Evolutionary conservation across 2,113 vertebrate genomes (phyloP).

Genomic region (Varanus salvator): DNA sequence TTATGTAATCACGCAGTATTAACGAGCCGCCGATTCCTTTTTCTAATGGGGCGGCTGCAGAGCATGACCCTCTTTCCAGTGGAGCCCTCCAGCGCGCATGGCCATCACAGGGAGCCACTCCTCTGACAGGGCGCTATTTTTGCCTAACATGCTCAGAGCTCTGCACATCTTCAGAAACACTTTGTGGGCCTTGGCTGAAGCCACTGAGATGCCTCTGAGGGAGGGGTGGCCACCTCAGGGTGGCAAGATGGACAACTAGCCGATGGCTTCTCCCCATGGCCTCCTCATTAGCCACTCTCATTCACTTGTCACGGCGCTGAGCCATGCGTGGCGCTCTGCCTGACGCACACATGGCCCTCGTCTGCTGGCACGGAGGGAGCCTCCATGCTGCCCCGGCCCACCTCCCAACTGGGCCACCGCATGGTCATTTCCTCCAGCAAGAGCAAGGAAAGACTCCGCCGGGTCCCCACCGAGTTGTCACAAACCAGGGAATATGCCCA

Average conservation of each 20-base stretch:
- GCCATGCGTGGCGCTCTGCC: background rate
- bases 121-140: background rate
- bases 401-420: too few species aligned
- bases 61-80: background rate
- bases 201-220: background rate
- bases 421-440: too few species aligned
- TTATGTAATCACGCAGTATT: background rate
- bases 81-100: background rate
- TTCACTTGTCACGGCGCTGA: background rate
- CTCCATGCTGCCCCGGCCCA: too few species aligned
- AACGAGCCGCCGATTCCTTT: background rate
- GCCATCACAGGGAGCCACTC: background rate
- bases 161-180: conserved; percentile 14
- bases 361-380: background rate
- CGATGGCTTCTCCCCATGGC: background rate
- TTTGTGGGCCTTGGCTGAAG: background rate
- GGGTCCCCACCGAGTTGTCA: too few species aligned
- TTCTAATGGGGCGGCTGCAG: background rate
- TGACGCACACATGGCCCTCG: background rate
- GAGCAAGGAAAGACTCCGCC: too few species aligned
- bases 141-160: background rate
- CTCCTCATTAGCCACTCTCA: background rate
- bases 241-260: background rate
- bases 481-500: too few species aligned
- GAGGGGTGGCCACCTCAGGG: background rate